phyloP scores from a whole-genome alignment of 2,797 vertebrate species.

The Danio tinwini region DNA sequence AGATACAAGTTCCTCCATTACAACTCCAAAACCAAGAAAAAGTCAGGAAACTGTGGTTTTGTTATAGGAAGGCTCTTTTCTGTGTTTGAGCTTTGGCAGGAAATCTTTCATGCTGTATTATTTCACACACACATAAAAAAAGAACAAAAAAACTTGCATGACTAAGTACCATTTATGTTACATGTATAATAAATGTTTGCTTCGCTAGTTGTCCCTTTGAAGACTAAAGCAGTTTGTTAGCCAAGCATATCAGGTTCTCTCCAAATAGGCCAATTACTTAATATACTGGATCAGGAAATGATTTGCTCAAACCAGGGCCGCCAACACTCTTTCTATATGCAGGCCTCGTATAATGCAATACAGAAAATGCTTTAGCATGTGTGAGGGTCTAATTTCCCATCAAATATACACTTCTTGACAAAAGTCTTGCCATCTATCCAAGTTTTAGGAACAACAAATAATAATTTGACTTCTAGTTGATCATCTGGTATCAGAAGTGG shows the following conservation, averaged over 20 bases:
- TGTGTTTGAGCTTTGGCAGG: constrained; percentile 54
- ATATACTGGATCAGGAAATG: constrained; percentile 58
- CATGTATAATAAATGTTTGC: constrained; percentile 59
- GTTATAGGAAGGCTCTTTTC: constrained; percentile 36
- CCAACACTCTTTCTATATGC: constrained; percentile 50
- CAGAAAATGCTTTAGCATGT: neutral
- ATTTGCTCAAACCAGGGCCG: constrained; percentile 57
- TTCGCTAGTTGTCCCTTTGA: constrained; percentile 61
- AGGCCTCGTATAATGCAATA: constrained; percentile 25
- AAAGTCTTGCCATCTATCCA: too few species aligned
- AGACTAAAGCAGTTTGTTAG: constrained; percentile 49
- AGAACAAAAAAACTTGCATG: constrained; percentile 29
- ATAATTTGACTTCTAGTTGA: too few species aligned
- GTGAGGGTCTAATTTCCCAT: too few species aligned
- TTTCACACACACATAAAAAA: constrained; percentile 33
- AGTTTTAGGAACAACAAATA: too few species aligned
- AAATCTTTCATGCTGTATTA: constrained; percentile 36
- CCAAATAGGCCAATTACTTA: constrained; percentile 58
- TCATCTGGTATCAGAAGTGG: too few species aligned
- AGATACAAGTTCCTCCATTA: too few species aligned
- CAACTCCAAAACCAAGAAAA: neutral
- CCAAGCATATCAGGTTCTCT: constrained; percentile 55
- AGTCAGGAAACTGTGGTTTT: constrained; percentile 53
- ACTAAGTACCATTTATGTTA: constrained; percentile 48
- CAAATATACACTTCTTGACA: too few species aligned